Base-by-base conservation (phyloP, 2,797 vertebrate genomes). In the Arnoldichthys spilopterus region DNA sequence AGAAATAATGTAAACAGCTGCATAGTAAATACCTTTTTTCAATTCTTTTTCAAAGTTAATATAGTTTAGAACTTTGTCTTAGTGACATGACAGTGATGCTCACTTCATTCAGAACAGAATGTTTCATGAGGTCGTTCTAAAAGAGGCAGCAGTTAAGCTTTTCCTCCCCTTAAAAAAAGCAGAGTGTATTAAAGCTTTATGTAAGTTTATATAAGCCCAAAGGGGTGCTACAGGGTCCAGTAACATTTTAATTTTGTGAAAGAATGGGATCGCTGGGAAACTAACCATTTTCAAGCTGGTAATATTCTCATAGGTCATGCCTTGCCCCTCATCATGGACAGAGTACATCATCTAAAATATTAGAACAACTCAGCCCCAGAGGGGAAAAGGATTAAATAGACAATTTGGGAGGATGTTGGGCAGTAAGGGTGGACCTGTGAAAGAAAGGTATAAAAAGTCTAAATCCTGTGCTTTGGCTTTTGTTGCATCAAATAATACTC, bases 381-480 rank as follows among this genome's bases (percentile, higher is more conserved):
- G 11, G 22, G 9, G 30, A 53, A 53, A 53, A 1, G 1, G 2
- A 45, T 68, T 58, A 61, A 47, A 59, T 5, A 58, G 7, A 54
- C 26, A 28, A 30, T 45, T 7, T 45, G 32, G 34, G 16, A 72
- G 34, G 22, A 72, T 15, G n/a, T 37, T 7, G 6, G 16, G 22
- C 9, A 22, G 32, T 43, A 54, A n/a, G n/a, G n/a, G n/a, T 16
- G 34, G 20, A 3, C 2, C 30, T 54, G 15, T 43, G 13, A 72
- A 59, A 43, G 37, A 6, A 72, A 58, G 20, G 9, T 18, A n/a
- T 9, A 40, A 40, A 73, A 4, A 73, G 71, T 37, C 22, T 59
- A 15, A 73, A 61, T 26, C 16, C 34, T 73, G 71, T 45, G 53
- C 28, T 73, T 59, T 7, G 40, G 56, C 24, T 20, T 58, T 58